phyloP scores from a whole-genome alignment of 2,797 vertebrate genomes.

The Phrynocephalus forsythii region DNA sequence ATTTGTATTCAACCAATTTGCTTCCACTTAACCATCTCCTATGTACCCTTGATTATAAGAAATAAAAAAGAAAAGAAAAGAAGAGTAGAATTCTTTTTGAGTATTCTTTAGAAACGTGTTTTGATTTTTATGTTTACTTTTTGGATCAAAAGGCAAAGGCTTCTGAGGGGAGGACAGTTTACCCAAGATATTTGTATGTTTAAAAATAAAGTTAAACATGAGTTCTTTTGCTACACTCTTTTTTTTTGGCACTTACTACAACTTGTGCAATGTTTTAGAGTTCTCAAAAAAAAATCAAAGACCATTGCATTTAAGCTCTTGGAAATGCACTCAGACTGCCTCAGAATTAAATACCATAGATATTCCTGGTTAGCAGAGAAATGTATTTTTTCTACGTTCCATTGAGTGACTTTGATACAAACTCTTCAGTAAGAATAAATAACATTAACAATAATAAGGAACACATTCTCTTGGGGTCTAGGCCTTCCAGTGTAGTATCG shows the following conservation, averaged over 20 bases:
- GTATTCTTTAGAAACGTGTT: no score
- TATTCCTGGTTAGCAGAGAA: constrained; percentile 36
- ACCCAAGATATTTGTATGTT: no score
- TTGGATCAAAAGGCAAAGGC: not conserved
- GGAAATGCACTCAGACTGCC: no score
- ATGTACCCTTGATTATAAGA: no score
- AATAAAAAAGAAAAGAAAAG: no score
- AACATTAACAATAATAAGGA: constrained; percentile 36
- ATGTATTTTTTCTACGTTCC: constrained; percentile 49
- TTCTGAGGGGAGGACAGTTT: not conserved
- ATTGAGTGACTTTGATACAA: constrained; percentile 44
- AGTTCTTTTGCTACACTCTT: not conserved
- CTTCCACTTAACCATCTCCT: no score
- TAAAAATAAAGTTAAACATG: not conserved
- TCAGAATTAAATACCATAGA: constrained; percentile 24
- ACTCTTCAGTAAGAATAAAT: constrained; percentile 8
- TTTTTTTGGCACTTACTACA: not conserved
- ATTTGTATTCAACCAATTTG: no score
- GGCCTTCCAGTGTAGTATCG: constrained; percentile 39
- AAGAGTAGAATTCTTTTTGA: no score
- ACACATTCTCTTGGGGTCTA: constrained; percentile 33
- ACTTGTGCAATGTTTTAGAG: constrained; percentile 18
- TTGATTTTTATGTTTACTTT: not conserved
- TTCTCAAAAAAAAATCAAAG: not conserved
- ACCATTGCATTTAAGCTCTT: constrained; percentile 29